Evolutionary conservation across 2,113 vertebrate species (phyloP), one percentile per base, ranked within the genome.

Genomic region (Sinosuthora webbiana): DNA sequence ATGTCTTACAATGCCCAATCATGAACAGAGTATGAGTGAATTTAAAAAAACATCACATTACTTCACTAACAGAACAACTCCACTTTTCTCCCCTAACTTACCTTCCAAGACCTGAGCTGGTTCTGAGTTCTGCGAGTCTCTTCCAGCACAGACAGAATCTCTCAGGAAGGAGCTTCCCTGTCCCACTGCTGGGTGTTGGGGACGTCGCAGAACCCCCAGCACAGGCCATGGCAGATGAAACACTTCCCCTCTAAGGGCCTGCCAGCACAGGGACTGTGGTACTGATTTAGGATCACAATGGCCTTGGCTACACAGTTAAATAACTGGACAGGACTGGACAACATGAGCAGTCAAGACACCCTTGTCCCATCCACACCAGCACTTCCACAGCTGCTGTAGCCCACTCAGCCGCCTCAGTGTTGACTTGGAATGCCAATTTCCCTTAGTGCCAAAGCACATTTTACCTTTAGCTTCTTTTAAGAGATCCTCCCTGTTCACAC

Each of bases 401-500:
- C 55, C 71, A 45, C 64, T 76, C 57, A 68, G 85, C 93, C 10
- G 17, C 79, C 86, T 93, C 27, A 2, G 35, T 25, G 55, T n/a
- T 78, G 69, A 91, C 64, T 21, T 28, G 68, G 89, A 92, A 87
- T 55, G 67, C 74, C 68, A 25, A 41, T 83, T 88, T 75, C 63
- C 47, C 63, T 71, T 37, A 67, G 33, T 4, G 3, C 63, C 89
- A 60, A 60, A 60, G 57, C 57, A 60, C 35, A 37, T 60, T 37
- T 60, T 60, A 60, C 35, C 35, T 60, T 60, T 27, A 60, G 24
- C 35, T 60, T 37, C 59, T 60, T 39, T 52, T 79, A 77, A 80
- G 74, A 97, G 95, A 96, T 80, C 68, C 56, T 91, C 93, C 81
- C 90, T 95, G 69, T 78, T 97, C 83, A 86, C 76, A 93, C 83